Conservation (phyloP, 1,140 invertebrate genomes). For the Calycopis cecrops region DNA sequence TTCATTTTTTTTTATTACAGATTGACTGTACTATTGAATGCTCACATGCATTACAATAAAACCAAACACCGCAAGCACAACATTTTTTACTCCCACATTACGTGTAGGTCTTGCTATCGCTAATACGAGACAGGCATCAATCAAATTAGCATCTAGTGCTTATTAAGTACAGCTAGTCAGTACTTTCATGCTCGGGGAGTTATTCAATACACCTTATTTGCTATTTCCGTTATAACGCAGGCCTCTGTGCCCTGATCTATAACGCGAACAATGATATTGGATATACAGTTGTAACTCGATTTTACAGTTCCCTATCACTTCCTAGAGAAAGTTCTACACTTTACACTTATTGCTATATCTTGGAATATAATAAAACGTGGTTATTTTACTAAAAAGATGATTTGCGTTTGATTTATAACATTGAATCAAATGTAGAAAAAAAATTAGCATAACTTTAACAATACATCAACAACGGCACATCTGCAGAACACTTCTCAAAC, state of each 20-base stretch:
- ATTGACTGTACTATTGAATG: no score
- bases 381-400: no score
- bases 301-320: slow-evolving; percentile 1
- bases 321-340: slow-evolving; percentile 2
- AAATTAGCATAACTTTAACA: no score
- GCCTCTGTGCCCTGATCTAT: slow-evolving; percentile 42
- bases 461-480: no score
- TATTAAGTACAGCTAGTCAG: slow-evolving; percentile 20
- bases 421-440: no score
- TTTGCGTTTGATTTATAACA: no score
- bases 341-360: neutral
- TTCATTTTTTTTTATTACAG: no score
- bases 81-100: no score
- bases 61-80: no score
- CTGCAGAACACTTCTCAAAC: no score
- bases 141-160: slow-evolving; percentile 13
- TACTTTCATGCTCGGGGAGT: slow-evolving; percentile 24
- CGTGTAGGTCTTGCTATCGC: neutral
- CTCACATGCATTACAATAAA: no score
- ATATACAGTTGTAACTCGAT: slow-evolving; percentile 52
- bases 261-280: slow-evolving; percentile 68
- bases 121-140: slow-evolving; percentile 7
- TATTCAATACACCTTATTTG: slow-evolving; percentile 44
- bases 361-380: no score
- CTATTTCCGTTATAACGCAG: slow-evolving; percentile 36